Percentiles rank a stretch among this genome's conserved stretches.
phyloP scores from a whole-genome alignment of 2,797 vertebrate species.

The Acanthurus tractus region DNA sequence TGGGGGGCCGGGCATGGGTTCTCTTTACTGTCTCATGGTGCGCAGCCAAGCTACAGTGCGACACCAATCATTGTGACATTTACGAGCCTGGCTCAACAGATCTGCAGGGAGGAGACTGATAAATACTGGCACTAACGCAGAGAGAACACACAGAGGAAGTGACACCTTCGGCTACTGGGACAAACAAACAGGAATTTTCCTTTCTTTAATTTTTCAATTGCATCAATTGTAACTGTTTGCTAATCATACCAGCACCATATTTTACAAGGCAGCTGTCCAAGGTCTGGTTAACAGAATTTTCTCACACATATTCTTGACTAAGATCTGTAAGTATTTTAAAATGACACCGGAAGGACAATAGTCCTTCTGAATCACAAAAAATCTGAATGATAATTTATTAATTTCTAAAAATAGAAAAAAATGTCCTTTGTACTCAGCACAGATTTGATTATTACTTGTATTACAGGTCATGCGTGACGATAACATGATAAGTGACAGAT shows the following conservation, averaged over 20 bases:
- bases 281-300: conserved; percentile 24
- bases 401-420: conserved; percentile 2
- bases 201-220: conserved; percentile 6
- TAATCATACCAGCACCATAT: background rate
- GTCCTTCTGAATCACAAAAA: conserved; percentile 16
- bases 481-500: background rate
- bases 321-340: conserved; percentile 4
- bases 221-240: background rate
- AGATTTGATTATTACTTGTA: background rate
- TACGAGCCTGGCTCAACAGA: conserved; percentile 46
- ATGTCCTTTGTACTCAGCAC: background rate
- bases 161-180: conserved; percentile 10
- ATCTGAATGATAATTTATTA: too few relatives aligned
- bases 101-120: conserved; percentile 16
- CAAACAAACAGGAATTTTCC: background rate
- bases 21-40: conserved; percentile 44
- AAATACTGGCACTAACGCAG: conserved; percentile 22
- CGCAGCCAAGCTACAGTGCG: conserved; percentile 45
- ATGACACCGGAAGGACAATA: conserved; percentile 12
- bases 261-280: conserved; percentile 15
- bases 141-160: background rate
- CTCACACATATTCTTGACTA: background rate
- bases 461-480: background rate
- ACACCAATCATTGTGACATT: conserved; percentile 69
- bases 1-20: conserved; percentile 22